phyloP scores from a whole-genome alignment of 2,888 invertebrate species.

The Sesia bembeciformis region DNA sequence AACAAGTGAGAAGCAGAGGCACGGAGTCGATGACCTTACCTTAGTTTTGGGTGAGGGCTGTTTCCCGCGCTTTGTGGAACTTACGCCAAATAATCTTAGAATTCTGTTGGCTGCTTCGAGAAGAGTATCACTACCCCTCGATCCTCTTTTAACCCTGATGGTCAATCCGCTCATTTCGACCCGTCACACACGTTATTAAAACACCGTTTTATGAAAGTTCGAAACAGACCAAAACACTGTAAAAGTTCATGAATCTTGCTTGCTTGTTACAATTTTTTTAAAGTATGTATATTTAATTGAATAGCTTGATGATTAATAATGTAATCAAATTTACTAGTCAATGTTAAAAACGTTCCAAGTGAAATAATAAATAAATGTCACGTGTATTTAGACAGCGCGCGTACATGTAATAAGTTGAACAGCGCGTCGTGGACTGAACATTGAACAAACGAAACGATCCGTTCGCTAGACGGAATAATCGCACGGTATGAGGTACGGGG shows the following conservation, averaged over 20 bases:
- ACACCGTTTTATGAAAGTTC: conserved; percentile 52
- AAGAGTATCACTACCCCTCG: conserved; percentile 71
- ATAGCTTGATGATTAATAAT: background rate
- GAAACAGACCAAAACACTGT: conserved; percentile 38
- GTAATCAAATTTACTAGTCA: background rate
- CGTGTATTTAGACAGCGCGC: conserved; percentile 22
- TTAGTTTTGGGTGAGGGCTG: conserved; percentile 70
- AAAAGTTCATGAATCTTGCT: conserved; percentile 46
- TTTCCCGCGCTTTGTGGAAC: conserved; percentile 72
- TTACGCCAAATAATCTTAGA: conserved; percentile 68
- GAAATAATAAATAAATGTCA: background rate
- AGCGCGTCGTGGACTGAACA: conserved; percentile 58
- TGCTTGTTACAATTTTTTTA: conserved; percentile 6
- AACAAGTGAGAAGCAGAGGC: conserved; percentile 22
- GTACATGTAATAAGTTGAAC: conserved; percentile 41
- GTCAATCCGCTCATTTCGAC: conserved; percentile 74
- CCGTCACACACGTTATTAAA: conserved; percentile 45
- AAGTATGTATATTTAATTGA: conserved; percentile 2
- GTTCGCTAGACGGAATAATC: conserved; percentile 64
- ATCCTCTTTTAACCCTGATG: conserved; percentile 71
- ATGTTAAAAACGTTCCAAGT: background rate
- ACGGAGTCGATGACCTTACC: conserved; percentile 63
- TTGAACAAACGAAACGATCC: conserved; percentile 45
- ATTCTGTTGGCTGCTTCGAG: conserved; percentile 72
- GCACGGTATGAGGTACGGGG: conserved; percentile 31